Evolutionary conservation across 2,797 vertebrate species (phyloP), one percentile per base, ranked within the genome.

Genomic region (Syndactyla subalaris): DNA sequence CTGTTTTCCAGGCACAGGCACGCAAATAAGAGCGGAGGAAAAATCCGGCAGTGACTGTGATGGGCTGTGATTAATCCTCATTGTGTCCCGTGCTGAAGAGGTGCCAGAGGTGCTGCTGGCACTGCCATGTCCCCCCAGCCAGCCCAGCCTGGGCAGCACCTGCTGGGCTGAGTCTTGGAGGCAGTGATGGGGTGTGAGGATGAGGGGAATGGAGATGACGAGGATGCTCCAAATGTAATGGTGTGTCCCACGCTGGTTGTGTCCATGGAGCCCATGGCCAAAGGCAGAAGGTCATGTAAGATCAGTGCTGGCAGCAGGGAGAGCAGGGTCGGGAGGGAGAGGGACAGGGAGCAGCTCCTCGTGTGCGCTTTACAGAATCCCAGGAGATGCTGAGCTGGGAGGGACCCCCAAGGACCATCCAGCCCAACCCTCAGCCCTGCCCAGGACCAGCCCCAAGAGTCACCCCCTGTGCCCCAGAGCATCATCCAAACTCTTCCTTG

Each of bases 1-100:
- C 95, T 97, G 96, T 97, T 97, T 97, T 97, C 67, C 88, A 97
- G 88, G 89, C 70, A 0, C 88, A 78, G 87, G 91, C 94, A 94
- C 94, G 80, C 96, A 95, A 95, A 95, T 91, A 94, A 90, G 95
- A 91, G 87, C 13, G 91, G 71, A 91, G 91, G 94, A 88, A 97
- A 97, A 96, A 92, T 10, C 82, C 74, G 10, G 74, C 81, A 30
- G 93, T 13, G 90, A 58, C 82, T 82, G 71, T 73, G 93, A 85
- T 48, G 48, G 71, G 38, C 80, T 41, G 72, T 90, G 95, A 96
- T 97, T 95, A 94, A 93, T 83, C 41, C 73, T 89, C 72, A 89
- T 92, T 91, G 93, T 95, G 83, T 90, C 83, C 86, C 2, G 2
- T 23, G 19, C 9, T 85, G 92, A 85, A 41, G 84, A 85, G 59